These are phyloP conservation scores for Odocoileus virginianus DNA, from an alignment of 2,113 vertebrate species.

Conservation along the genomic window DNA sequence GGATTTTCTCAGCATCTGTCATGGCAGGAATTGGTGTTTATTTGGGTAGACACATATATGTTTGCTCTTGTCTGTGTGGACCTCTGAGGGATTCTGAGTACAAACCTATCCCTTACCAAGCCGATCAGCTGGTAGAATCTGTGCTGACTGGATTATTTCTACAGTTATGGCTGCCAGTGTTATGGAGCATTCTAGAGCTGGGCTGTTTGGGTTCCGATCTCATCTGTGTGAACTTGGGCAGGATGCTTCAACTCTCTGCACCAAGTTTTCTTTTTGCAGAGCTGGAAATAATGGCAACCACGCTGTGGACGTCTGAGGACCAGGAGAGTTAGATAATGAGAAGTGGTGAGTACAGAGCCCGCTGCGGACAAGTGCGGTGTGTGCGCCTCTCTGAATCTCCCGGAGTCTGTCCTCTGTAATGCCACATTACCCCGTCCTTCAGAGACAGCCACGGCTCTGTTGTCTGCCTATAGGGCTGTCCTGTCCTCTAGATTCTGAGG, in stretches of 20 bases:
- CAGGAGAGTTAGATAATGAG: neutral
- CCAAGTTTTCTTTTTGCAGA: neutral
- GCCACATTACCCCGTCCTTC: neutral
- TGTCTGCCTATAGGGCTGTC: no score
- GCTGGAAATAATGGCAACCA: neutral
- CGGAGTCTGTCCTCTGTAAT: neutral
- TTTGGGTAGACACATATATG: neutral
- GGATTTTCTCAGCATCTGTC: neutral
- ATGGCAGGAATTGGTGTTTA: neutral
- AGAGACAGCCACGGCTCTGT: no score
- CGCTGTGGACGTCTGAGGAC: neutral
- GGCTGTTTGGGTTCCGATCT: neutral
- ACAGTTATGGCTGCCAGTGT: neutral
- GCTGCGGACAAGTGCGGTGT: accelerated
- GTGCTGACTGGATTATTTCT: neutral
- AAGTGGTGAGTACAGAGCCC: neutral
- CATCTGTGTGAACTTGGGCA: neutral
- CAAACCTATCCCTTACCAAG: no score
- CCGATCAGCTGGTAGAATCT: neutral
- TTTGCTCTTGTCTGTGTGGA: neutral
- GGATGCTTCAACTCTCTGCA: no score
- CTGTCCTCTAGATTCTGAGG: neutral
- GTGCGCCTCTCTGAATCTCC: neutral
- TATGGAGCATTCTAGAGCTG: neutral
- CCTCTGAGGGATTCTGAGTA: neutral